Conservation (phyloP, 2,113 vertebrate genomes). For the Gadus macrocephalus region DNA sequence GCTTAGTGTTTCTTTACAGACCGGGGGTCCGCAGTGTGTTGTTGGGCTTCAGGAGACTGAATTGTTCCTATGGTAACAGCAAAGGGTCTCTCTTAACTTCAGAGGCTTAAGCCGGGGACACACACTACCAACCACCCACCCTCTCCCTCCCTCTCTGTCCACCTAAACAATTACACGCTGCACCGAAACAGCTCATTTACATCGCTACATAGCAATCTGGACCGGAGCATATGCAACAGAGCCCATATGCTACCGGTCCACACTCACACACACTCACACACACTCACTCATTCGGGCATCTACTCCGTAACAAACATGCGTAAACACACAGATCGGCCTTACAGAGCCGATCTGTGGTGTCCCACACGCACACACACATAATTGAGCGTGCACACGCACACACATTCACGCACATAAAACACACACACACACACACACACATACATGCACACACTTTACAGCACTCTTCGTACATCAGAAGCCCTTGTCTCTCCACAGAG, state of each 20-base stretch:
- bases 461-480: constrained; percentile 64
- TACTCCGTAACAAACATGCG: too few relatives aligned
- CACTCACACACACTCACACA: constrained; percentile 2
- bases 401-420: constrained; percentile 13
- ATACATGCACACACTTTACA: constrained; percentile 52
- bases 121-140: constrained; percentile 5
- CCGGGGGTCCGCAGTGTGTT: neutral
- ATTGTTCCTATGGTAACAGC: constrained; percentile 59
- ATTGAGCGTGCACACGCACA: constrained; percentile 15
- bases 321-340: too few relatives aligned
- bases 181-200: neutral
- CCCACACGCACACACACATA: neutral
- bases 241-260: neutral
- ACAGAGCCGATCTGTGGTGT: too few relatives aligned
- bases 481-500: constrained; percentile 67
- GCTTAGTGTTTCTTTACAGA: constrained; percentile 38
- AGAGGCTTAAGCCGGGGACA: constrained; percentile 5
- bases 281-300: neutral
- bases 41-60: constrained; percentile 22
- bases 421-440: constrained; percentile 31
- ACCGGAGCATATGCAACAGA: too few relatives aligned
- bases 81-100: constrained; percentile 16
- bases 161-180: too few relatives aligned
- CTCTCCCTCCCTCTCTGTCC: constrained; percentile 15
- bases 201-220: neutral